Conservation (phyloP, 1,140 invertebrate species). For the Formica exsecta region DNA sequence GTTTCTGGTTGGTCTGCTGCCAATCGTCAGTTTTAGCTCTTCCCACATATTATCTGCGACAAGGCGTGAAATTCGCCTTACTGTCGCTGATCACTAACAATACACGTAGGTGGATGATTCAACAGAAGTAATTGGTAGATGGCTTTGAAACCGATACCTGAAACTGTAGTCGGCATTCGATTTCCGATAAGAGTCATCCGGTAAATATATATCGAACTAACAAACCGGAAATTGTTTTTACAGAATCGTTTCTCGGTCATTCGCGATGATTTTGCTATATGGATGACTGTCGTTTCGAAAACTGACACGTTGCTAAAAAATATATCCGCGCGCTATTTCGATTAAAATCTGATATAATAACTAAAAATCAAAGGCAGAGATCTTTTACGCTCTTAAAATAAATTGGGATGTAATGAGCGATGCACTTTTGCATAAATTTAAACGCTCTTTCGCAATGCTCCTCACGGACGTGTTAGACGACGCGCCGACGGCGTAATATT, state of each 20-base stretch:
- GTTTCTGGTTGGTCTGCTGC: slow-evolving; percentile 25
- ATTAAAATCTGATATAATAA: background rate
- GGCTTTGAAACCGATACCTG: slow-evolving; percentile 64
- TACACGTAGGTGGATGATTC: slow-evolving; percentile 47
- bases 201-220: slow-evolving; percentile 35
- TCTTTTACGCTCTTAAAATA: background rate
- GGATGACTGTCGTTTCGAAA: background rate
- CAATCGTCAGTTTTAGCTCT: slow-evolving; percentile 30
- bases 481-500: slow-evolving; percentile 35
- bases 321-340: background rate
- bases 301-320: background rate
- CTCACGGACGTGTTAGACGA: background rate
- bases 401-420: background rate
- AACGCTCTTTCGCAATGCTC: background rate
- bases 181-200: slow-evolving; percentile 32
- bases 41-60: slow-evolving; percentile 14
- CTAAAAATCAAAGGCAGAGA: background rate
- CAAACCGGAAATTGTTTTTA: slow-evolving; percentile 13
- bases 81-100: background rate
- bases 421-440: slow-evolving; percentile 6
- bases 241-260: slow-evolving; percentile 4
- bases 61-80: slow-evolving; percentile 28
- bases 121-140: background rate
- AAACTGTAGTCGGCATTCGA: background rate
- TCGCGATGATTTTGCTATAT: background rate